Percentiles rank a stretch among this genome's conserved stretches.
These are phyloP conservation scores for Euura lappo DNA, from an alignment of 1,140 invertebrate genomes.

Conservation along the genomic window DNA sequence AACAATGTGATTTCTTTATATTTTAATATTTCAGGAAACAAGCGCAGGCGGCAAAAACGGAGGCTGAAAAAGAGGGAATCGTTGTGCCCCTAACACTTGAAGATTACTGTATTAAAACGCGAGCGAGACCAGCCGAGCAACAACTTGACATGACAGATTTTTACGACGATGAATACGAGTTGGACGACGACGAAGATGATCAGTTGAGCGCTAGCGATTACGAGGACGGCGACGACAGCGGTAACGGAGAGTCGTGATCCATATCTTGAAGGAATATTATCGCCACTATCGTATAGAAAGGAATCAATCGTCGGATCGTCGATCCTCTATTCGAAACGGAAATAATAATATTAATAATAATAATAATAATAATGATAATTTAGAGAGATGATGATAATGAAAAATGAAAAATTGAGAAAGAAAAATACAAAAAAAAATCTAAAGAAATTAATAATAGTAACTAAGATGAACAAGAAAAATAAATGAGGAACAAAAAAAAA, in stretches of 20 bases:
- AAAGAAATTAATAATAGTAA: too few species aligned
- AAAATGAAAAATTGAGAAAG: neutral
- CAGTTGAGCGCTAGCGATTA: constrained; percentile 69
- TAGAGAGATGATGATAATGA: neutral
- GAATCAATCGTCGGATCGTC: too few species aligned
- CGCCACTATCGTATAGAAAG: too few species aligned
- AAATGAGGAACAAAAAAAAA: neutral
- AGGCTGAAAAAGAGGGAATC: constrained; percentile 96
- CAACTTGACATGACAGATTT: constrained; percentile 89
- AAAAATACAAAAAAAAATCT: too few species aligned
- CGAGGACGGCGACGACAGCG: constrained; percentile 80
- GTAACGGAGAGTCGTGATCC: constrained; percentile 75
- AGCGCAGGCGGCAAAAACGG: constrained; percentile 90
- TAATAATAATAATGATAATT: constrained; percentile 8
- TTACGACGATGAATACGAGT: constrained; percentile 91
- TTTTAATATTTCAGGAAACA: constrained; percentile 78
- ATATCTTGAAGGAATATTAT: constrained; percentile 41
- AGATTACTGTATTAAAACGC: constrained; percentile 96
- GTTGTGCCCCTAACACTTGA: constrained; percentile 96
- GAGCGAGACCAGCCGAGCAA: constrained; percentile 79
- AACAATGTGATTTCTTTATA: too few species aligned
- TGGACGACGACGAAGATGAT: constrained; percentile 77
- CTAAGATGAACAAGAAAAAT: neutral
- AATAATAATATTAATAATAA: constrained; percentile 18
- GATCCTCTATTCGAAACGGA: neutral